Evolutionary conservation across 1,140 invertebrate species (phyloP).

Genomic region (Drosophila burlai): DNA sequence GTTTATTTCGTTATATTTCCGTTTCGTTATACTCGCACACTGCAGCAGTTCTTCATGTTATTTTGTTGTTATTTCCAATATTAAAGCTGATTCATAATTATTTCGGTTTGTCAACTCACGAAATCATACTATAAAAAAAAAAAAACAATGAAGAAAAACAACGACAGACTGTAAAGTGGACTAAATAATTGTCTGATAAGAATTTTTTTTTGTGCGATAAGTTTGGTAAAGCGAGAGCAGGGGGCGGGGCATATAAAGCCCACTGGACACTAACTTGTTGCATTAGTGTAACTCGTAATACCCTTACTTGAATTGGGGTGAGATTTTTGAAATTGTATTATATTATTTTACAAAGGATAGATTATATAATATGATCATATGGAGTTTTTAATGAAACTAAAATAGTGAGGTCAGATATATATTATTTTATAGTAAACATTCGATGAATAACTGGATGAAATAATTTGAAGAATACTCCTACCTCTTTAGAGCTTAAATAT

Average conservation of each 20-base stretch:
- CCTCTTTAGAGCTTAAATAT: too few relatives aligned
- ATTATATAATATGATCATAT: too few relatives aligned
- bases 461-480: too few relatives aligned
- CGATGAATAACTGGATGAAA: too few relatives aligned
- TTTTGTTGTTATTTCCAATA: slow-evolving; percentile 22
- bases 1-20: slow-evolving; percentile 48
- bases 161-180: slow-evolving; percentile 37
- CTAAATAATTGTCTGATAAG: slow-evolving; percentile 57
- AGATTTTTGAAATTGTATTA: neutral
- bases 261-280: neutral
- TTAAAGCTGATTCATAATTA: slow-evolving; percentile 77
- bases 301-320: neutral
- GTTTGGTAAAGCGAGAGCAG: neutral
- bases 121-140: slow-evolving; percentile 7
- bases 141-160: slow-evolving; percentile 4
- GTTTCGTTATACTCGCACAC: slow-evolving; percentile 49
- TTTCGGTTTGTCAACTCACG: slow-evolving; percentile 61
- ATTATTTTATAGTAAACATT: too few relatives aligned
- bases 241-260: slow-evolving; percentile 4
- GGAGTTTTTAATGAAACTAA: too few relatives aligned
- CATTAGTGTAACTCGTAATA: neutral
- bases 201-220: slow-evolving; percentile 19
- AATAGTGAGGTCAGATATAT: too few relatives aligned
- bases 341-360: neutral
- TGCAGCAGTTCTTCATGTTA: slow-evolving; percentile 15